A percentile compares a stretch with the other conserved stretches of the same genome.
These are phyloP conservation scores for Tragopan temminckii DNA, from an alignment of 2,797 vertebrate species.

Conservation along the genomic window DNA sequence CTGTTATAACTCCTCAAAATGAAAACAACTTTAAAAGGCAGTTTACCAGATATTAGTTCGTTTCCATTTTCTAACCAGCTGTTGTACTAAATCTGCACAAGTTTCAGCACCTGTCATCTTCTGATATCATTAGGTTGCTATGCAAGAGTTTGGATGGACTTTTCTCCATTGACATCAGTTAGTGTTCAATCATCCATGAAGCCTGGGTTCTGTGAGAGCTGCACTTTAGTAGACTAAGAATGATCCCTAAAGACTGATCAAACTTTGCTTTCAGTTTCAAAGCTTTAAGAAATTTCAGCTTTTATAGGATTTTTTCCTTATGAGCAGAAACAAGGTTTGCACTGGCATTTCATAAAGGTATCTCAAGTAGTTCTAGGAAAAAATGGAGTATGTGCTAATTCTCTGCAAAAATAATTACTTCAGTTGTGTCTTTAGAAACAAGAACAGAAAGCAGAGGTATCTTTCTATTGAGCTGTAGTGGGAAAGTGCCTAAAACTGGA, in stretches of 20 bases:
- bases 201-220: background rate
- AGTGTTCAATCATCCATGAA: background rate
- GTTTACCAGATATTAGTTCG: background rate
- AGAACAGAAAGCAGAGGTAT: background rate
- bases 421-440: background rate
- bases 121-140: conserved; percentile 38
- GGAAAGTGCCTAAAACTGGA: background rate
- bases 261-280: background rate
- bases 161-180: background rate
- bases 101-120: conserved; percentile 28
- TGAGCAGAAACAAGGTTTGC: background rate
- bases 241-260: background rate
- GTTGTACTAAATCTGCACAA: conserved; percentile 11
- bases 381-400: background rate
- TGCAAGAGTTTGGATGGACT: background rate
- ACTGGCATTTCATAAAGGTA: background rate
- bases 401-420: background rate
- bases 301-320: background rate
- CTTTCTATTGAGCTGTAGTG: background rate
- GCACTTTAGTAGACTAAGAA: background rate
- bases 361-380: background rate
- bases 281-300: background rate
- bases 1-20: background rate
- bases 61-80: conserved; percentile 36
- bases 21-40: background rate